Evolutionary conservation across 2,888 invertebrate genomes (phyloP), one percentile per base, ranked within the genome.

Genomic region (Agrochola macilenta): DNA sequence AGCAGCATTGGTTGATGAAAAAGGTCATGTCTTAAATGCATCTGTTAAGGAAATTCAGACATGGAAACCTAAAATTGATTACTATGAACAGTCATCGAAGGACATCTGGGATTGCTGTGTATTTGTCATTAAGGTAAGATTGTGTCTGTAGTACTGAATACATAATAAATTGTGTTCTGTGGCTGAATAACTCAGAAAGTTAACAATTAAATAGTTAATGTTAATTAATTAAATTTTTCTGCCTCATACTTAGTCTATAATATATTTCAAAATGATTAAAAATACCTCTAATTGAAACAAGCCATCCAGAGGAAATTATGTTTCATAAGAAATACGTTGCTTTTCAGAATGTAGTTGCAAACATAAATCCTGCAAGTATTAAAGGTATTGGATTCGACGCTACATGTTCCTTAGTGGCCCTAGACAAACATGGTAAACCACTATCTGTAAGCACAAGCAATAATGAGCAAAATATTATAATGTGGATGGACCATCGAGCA

Each of bases 401-500:
- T 26, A 99, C 99, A 20, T 99, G 99, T 93, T 99, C 99, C 0
- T 94, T 99, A 79, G 99, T 99, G 0, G 98, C 97, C 11, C 91
- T 99, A 60, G 98, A 98, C 90, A 95, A 96, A 87, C 95, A 97
- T 79, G 97, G 97, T 23, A 95, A 97, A 43, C 98, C 99, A 0
- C 92, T 98, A 61, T 97, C 98, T 61, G 97, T 99, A 0, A 98
- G 98, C 91, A 97, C 97, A 82, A 97, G 97, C 95, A 96, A 94
- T 83, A 94, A 97, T 89, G 97, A 98, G 72, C 98, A 98, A 94
- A 99, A 99, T 93, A 97, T 99, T 20, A 98, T 99, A 58, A 97
- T 99, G 94, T 99, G 99, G 99, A 98, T 99, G 98, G 99, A 99
- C 92, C 99, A 99, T 92, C 96, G 99, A 90, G 99, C 99, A 0